Conservation (phyloP, 2,888 invertebrate genomes). For the Trisateles emortualis region DNA sequence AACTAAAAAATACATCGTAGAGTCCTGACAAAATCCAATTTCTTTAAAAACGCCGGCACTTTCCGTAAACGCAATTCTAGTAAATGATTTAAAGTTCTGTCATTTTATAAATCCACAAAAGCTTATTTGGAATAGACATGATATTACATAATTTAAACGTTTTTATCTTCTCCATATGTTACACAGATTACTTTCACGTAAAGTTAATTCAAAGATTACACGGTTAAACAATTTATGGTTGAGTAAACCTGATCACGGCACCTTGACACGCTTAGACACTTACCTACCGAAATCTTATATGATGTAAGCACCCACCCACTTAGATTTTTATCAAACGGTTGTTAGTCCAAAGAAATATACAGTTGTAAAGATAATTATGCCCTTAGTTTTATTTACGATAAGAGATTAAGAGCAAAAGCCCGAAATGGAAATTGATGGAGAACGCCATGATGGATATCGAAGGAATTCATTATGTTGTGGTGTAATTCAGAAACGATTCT, state of each 20-base stretch:
- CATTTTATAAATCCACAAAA: too few species aligned
- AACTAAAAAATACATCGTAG: too few species aligned
- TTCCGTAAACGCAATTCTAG: too few species aligned
- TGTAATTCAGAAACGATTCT: constrained; percentile 3
- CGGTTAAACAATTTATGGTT: constrained; percentile 29
- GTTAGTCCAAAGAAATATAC: constrained; percentile 25
- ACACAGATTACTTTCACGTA: background rate
- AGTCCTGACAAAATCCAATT: too few species aligned
- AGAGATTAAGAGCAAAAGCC: constrained; percentile 13
- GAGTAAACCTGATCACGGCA: constrained; percentile 58
- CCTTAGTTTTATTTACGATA: constrained; percentile 18
- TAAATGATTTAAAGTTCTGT: too few species aligned
- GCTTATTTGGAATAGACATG: too few species aligned
- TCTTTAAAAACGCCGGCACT: too few species aligned
- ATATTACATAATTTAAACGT: background rate
- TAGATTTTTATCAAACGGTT: constrained; percentile 44
- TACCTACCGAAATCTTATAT: constrained; percentile 46
- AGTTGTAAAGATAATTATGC: constrained; percentile 23
- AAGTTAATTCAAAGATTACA: constrained; percentile 2
- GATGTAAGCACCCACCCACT: constrained; percentile 46
- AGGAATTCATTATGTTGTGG: background rate
- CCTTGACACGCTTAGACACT: constrained; percentile 66
- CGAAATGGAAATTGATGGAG: constrained; percentile 25
- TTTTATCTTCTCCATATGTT: background rate
- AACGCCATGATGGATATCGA: constrained; percentile 8